Base-by-base conservation (phyloP, 2,888 invertebrate species). In the Euzophera pinguis region DNA sequence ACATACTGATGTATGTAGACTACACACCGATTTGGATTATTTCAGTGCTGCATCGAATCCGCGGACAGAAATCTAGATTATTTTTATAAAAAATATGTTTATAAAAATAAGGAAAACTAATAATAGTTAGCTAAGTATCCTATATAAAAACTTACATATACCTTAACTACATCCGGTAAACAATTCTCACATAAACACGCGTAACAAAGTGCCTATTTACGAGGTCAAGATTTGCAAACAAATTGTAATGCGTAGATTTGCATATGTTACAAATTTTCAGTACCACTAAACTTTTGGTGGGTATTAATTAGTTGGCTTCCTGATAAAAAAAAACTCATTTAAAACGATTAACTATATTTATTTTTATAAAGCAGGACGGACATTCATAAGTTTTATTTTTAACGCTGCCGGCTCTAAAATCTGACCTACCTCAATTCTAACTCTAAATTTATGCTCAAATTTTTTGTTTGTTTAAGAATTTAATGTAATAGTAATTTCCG, bases 181-280 rank as follows among this genome's bases (percentile, higher is more conserved):
- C 13, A 13, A 12, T 29, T 29, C 13, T 29, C 27, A 29, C 27
- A 29, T 14, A 43, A 43, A 43, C 43, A 43, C 29, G 43, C 43
- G 8, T 29, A 27, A 43, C 29, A 12, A 29, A 43, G 41, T 41
- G 22, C 41, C 22, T 42, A 43, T 29, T 8, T 43, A 32, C 45
- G 45, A 45, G 45, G 45, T 32, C 32, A 32, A 16, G 10, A 32
- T 32, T 32, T 32, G 29, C 45, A 45, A 45, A 32, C 29, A 45
- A 45, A 32, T 32, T 32, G 1, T 45, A 32, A 32, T 45, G 10
- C 7, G 12, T 43, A 10, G 4, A 45, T 45, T 45, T 45, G 45
- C 45, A 45, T 45, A 45, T 32, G 32, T 39, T 39, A 39, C 39
- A 16, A 39, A 37, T 12, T 12, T 37, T 37, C 37, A 12, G 34